Evolutionary conservation across 2,113 vertebrate species (phyloP), one percentile per base, ranked within the genome.

Genomic region (Cyphomyrus plagiostoma): DNA sequence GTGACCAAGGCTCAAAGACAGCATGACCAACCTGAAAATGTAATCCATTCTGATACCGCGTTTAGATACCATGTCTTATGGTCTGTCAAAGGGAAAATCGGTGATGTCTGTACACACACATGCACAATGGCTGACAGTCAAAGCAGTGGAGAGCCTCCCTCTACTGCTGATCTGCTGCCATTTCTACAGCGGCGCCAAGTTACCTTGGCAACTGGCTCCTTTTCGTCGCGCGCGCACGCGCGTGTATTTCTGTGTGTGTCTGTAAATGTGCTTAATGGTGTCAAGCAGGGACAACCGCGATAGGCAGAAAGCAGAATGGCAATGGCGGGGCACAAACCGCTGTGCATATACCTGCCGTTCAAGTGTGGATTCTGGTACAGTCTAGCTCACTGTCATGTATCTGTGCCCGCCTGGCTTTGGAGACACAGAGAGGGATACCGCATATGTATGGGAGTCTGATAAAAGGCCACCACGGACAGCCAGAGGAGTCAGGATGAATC

Each of bases 131-230:
- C 74, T 87, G 80, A 52, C 9, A 26, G 90, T 82, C 85, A 89
- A 86, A 50, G 89, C 88, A 88, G 66, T 23, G 21, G 45, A 82
- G 52, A 84, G 77, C 62, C 15, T 52, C 46, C 11, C 48, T 42
- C 49, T 84, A 84, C 89, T 48, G 19, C 35, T n/a, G 30, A 17
- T 46, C 62, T 74, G 21, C 66, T 58, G 77, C 88, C 88, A 62
- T 83, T 90, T 89, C 80, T 53, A 21, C 56, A 23, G 53, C n/a
- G 56, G 83, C 83, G 74, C 84, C 83, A 70, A 84, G 89, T 90
- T 87, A 45, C 89, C 89, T n/a, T 90, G 89, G 86, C 58, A 90
- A 90, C 89, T 46, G 58, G 56, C 30, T 88, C 39, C 88, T 17
- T 30, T 49, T 80, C 9, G 5, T 30, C 9, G 15, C 13, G 39